Evolutionary conservation across 2,113 vertebrate genomes (phyloP).

Genomic region (Nothoprocta pentlandii): DNA sequence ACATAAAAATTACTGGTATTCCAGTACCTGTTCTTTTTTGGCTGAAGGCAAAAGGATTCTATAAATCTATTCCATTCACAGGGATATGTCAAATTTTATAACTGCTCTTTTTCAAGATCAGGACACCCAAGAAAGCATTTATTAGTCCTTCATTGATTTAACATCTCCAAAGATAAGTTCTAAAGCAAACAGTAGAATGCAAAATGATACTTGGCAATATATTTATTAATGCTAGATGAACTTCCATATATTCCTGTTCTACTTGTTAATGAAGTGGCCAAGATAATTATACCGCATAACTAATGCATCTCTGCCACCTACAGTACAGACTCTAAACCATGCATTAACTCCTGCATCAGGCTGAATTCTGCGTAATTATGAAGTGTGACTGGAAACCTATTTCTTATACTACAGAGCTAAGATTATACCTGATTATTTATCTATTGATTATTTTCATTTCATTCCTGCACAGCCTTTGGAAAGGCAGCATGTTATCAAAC

Average conservation of each 20-base stretch:
- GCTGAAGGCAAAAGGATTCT: not conserved
- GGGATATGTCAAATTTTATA: not conserved
- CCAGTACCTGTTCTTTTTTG: not conserved
- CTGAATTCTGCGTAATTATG: not conserved
- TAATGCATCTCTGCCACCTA: conserved; percentile 63
- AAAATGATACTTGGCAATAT: not conserved
- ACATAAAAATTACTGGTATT: not conserved
- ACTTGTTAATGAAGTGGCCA: not conserved
- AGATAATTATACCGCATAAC: not conserved
- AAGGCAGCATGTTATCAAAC: not conserved
- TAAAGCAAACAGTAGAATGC: not conserved
- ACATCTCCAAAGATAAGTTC: not conserved
- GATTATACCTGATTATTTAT: not conserved
- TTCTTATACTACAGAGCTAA: fast-evolving
- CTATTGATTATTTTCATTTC: not conserved
- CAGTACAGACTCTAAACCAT: not conserved
- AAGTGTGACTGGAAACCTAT: not conserved
- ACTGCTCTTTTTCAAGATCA: not conserved
- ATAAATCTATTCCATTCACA: not conserved
- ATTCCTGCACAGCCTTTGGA: not conserved
- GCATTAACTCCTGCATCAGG: not conserved
- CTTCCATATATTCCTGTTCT: not conserved
- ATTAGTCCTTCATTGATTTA: not conserved
- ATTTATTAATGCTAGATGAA: not conserved
- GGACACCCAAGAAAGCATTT: not conserved